Base-by-base conservation (phyloP, 2,797 vertebrate species). In the Manis crassicaudata region DNA sequence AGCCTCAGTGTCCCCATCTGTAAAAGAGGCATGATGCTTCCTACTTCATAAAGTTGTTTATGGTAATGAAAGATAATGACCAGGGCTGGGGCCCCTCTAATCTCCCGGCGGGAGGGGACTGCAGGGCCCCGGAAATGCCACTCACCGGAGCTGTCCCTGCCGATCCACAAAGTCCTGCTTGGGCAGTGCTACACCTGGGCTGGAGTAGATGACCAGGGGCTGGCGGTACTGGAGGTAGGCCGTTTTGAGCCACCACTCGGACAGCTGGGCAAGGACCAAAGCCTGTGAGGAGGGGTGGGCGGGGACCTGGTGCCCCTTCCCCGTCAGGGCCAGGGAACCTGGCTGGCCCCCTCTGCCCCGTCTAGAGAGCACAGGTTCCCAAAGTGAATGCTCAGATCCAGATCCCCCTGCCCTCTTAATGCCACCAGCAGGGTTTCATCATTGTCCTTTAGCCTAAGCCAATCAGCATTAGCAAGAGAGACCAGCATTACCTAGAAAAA, bases 171-270 rank as follows among this genome's bases (percentile, higher is more conserved):
- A 99, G 97, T 99, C 99, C 98, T 99, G 99, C 81, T 99, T 99
- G 25, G 99, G 99, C 85, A 99, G 98, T 85, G 99, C 98, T 7
- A 99, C 98, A 0, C 99, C 99, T 0, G 99, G 99, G 97, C 99
- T 99, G 94, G 99, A 99, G 98, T 99, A 99, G 92, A 99, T 99
- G 52, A 99, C 99, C 76, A 99, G 98, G 0, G 99, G 99, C 98
- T 99, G 99, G 13, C 99, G 99, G 96, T 99, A 99, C 97, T 99
- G 99, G 87, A 99, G 98, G 97, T 99, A 99, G 79, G 99, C 99
- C 0, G 99, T 99, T 98, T 99, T 99, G 98, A 99, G 99, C 99
- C 99, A 99, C 99, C 99, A 99, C 68, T 99, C 99, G 4, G 99
- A 99, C 60, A 99, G 99, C 99, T 99, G 90, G 43, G 84, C 50